Conservation (phyloP, 2,113 vertebrate species). For the Callipepla californica region DNA sequence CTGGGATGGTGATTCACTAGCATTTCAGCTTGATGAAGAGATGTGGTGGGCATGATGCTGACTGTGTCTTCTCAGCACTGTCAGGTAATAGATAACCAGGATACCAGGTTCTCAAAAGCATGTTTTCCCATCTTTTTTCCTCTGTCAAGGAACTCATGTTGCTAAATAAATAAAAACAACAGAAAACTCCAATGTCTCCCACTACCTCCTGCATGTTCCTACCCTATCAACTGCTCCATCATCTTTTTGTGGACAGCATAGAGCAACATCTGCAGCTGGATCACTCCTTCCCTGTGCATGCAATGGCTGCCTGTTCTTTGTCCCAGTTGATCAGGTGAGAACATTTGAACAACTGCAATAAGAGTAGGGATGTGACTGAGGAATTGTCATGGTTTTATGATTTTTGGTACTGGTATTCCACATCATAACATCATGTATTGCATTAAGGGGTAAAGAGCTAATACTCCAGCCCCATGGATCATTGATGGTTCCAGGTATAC, state of each 20-base stretch:
- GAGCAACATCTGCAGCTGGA: neutral
- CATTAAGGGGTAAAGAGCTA: too few relatives aligned
- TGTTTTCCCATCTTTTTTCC: constrained; percentile 9
- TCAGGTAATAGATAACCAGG: neutral
- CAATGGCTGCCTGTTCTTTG: neutral
- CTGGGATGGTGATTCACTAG: neutral
- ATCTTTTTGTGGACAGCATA: neutral
- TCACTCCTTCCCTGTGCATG: neutral
- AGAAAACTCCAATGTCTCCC: neutral
- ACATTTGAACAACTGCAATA: neutral
- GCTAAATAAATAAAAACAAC: neutral
- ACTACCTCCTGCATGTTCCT: neutral
- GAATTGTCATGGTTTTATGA: too few relatives aligned
- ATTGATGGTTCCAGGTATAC: too few relatives aligned
- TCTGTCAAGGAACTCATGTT: neutral
- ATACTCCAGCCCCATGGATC: too few relatives aligned
- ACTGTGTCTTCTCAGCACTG: neutral
- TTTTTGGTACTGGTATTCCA: too few relatives aligned
- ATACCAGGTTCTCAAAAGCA: neutral
- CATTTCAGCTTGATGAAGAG: neutral
- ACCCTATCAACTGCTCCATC: neutral
- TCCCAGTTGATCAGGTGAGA: neutral
- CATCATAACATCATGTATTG: too few relatives aligned
- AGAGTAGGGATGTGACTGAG: neutral
- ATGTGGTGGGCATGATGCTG: neutral